phyloP scores from a whole-genome alignment of 2,797 vertebrate genomes.

The Australoheros facetus region DNA sequence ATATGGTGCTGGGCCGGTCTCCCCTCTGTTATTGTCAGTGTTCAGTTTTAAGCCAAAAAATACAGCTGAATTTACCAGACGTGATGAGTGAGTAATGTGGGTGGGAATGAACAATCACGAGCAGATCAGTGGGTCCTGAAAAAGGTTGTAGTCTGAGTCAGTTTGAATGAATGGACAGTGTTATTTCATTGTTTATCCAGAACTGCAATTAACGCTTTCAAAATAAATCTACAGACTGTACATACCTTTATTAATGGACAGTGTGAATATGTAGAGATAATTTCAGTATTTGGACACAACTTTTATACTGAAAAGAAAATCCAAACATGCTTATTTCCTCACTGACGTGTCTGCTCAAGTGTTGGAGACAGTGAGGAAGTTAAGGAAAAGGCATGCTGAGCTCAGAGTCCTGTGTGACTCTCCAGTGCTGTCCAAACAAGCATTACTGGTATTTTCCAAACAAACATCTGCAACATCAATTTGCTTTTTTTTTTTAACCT shows the following conservation, averaged over 20 bases:
- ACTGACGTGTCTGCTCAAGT: constrained; percentile 7
- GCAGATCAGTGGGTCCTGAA: constrained; percentile 8
- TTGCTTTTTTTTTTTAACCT: neutral
- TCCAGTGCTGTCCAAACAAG: constrained; percentile 23
- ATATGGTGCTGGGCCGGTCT: neutral
- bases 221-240: constrained; percentile 19
- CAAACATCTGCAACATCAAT: neutral
- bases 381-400: neutral
- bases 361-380: neutral
- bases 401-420: constrained; percentile 4
- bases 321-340: neutral
- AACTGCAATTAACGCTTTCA: neutral
- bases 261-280: neutral
- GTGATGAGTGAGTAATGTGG: neutral
- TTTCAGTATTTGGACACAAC: constrained; percentile 9
- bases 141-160: neutral
- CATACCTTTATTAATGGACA: neutral
- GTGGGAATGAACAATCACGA: neutral
- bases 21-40: neutral
- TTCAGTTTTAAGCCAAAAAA: constrained; percentile 31
- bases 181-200: constrained; percentile 24
- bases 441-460: constrained; percentile 1
- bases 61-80: constrained; percentile 11
- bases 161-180: constrained; percentile 7
- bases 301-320: constrained; percentile 11